Percentiles rank a stretch among this genome's conserved stretches.
These are phyloP conservation scores for Vulpes vulpes DNA, from an alignment of 2,113 vertebrate genomes.

Conservation along the genomic window DNA sequence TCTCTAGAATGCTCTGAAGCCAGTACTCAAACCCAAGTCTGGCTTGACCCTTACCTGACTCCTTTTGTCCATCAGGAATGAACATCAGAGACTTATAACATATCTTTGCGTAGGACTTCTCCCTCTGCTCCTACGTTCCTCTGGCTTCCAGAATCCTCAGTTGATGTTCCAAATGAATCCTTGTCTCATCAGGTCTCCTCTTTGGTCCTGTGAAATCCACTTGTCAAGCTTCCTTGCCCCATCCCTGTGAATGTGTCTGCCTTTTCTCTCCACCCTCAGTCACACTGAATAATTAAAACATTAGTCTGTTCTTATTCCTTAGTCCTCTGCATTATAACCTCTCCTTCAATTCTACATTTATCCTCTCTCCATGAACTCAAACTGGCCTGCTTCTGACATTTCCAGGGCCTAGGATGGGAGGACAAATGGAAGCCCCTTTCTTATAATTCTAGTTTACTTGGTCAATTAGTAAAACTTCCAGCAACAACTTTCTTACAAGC, in stretches of 20 bases:
- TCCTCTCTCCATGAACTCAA: background rate
- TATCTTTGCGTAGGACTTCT: background rate
- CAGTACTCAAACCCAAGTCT: background rate
- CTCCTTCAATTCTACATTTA: background rate
- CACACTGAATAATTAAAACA: background rate
- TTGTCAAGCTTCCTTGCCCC: rapidly evolving
- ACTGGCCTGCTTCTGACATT: background rate
- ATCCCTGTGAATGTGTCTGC: background rate
- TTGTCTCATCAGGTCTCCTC: background rate
- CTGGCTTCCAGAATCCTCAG: background rate
- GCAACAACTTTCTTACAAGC: background rate
- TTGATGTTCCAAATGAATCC: background rate
- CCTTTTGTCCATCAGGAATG: background rate
- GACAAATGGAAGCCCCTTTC: background rate
- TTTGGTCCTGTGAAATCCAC: background rate
- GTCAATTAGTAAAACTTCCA: conserved; percentile 16
- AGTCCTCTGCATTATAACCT: background rate
- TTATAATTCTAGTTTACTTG: background rate
- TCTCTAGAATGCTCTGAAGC: background rate
- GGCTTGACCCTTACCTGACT: background rate
- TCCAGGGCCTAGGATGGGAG: background rate
- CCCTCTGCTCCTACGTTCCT: background rate
- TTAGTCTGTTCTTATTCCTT: background rate
- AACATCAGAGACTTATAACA: background rate
- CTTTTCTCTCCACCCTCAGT: background rate